phyloP scores from a whole-genome alignment of 2,888 invertebrate genomes.

The Aproaerema taeniolella region DNA sequence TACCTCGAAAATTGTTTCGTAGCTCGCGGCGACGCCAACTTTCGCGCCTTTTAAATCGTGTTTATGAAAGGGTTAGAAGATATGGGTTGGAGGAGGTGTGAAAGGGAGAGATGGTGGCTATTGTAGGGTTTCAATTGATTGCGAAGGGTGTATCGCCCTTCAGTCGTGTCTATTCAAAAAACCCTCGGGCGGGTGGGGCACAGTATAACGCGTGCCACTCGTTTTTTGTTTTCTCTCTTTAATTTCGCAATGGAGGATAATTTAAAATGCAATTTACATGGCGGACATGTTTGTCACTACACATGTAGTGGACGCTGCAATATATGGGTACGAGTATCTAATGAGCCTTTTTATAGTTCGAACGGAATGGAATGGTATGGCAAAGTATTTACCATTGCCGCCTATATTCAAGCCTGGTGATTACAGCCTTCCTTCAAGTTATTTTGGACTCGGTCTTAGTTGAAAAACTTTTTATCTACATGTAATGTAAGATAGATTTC shows the following conservation, averaged over 20 bases:
- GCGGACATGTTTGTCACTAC: conserved; percentile 55
- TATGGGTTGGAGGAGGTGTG: conserved; percentile 21
- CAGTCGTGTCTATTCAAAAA: conserved; percentile 46
- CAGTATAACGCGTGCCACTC: conserved; percentile 47
- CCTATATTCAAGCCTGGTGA: no score
- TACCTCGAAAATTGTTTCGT: conserved; percentile 49
- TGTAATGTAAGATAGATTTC: no score
- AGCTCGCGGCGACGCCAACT: conserved; percentile 37
- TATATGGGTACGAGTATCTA: no score
- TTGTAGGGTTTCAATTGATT: conserved; percentile 68
- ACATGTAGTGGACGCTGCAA: conserved; percentile 27
- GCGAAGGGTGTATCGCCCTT: conserved; percentile 66
- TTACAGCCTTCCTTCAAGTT: no score
- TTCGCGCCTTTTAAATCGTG: conserved; percentile 46
- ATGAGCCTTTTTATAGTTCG: no score
- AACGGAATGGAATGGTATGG: no score
- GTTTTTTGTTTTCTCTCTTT: conserved; percentile 68
- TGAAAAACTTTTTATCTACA: no score
- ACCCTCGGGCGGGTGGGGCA: conserved; percentile 62
- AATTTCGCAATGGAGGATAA: conserved; percentile 71
- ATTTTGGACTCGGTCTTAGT: no score
- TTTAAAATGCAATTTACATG: conserved; percentile 69
- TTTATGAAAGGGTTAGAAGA: conserved; percentile 37
- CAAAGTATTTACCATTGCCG: no score
- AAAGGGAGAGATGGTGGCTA: conserved; percentile 37